Evolutionary conservation across 2,797 vertebrate species (phyloP).

Genomic region (Coendou prehensilis): DNA sequence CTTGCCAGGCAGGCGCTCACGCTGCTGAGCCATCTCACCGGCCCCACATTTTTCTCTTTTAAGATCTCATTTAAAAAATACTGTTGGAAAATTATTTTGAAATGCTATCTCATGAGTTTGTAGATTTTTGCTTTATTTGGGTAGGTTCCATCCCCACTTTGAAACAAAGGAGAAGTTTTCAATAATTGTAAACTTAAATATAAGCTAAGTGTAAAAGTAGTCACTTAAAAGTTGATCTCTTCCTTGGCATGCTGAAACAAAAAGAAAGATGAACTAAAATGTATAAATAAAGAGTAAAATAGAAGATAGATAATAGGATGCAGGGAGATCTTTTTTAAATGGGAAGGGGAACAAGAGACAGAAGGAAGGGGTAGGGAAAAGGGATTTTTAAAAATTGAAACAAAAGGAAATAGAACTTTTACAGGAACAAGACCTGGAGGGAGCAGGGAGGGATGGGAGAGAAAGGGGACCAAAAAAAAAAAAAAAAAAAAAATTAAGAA

Average conservation of each 20-base stretch:
- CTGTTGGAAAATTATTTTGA: slow-evolving; percentile 38
- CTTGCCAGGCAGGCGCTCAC: too few species aligned
- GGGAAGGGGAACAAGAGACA: neutral
- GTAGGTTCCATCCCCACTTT: slow-evolving; percentile 24
- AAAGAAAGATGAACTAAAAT: neutral
- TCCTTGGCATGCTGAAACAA: neutral
- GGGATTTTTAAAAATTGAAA: neutral
- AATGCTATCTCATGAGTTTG: slow-evolving; percentile 37
- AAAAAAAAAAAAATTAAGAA: neutral
- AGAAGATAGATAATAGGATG: neutral
- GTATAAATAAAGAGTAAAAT: neutral
- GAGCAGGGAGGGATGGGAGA: neutral
- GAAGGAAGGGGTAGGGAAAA: neutral
- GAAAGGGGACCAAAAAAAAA: too few species aligned
- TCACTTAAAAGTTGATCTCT: neutral
- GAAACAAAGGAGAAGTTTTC: slow-evolving; percentile 62
- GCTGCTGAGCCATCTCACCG: too few species aligned
- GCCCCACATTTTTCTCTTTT: neutral
- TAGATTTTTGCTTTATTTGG: slow-evolving; percentile 41
- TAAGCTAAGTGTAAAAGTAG: slow-evolving; percentile 16
- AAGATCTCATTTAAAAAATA: slow-evolving; percentile 23
- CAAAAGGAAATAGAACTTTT: neutral
- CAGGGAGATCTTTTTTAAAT: neutral
- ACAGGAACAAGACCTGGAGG: neutral
- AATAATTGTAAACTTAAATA: slow-evolving; percentile 38